These are phyloP conservation scores for Trichogramma evanescens DNA, from an alignment of 2,888 invertebrate genomes.

Conservation along the genomic window DNA sequence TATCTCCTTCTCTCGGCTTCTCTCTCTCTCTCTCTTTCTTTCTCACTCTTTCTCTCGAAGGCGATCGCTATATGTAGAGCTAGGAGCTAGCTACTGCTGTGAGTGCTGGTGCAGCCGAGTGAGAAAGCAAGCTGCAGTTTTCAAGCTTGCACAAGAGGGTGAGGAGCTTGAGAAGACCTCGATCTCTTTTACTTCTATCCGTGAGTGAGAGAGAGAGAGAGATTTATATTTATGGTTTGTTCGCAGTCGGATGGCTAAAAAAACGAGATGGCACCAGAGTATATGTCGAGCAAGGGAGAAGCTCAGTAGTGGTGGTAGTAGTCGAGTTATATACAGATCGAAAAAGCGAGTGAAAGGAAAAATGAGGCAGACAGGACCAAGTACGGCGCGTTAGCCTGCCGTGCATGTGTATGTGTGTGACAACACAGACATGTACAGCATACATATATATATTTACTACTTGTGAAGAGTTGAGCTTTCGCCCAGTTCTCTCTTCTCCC, in stretches of 20 bases:
- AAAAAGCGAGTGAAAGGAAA: conserved; percentile 20
- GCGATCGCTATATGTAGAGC: no score
- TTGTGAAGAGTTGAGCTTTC: no score
- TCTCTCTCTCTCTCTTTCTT: conserved; percentile 4
- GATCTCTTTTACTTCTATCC: conserved; percentile 27
- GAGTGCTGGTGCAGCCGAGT: conserved; percentile 22
- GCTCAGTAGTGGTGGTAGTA: conserved; percentile 24
- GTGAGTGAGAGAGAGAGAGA: conserved; percentile 5
- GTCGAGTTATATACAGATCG: conserved; percentile 1
- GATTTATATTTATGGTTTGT: conserved; percentile 34
- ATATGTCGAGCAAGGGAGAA: conserved; percentile 18
- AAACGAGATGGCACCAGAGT: conserved; percentile 23
- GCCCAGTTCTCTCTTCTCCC: no score
- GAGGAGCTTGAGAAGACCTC: conserved; percentile 23
- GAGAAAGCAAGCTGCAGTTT: conserved; percentile 22
- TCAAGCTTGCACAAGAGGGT: conserved; percentile 20
- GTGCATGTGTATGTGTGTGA: conserved; percentile 20
- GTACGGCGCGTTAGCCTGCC: conserved; percentile 8
- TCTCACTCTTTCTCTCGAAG: conserved; percentile 10
- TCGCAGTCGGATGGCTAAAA: conserved; percentile 13
- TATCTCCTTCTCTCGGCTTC: neutral
- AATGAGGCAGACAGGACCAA: conserved; percentile 11
- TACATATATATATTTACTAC: neutral
- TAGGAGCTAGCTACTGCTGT: conserved; percentile 1
- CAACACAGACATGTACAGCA: no score